Evolutionary conservation across 2,797 vertebrate species (phyloP).

Genomic region (Aeoliscus strigatus): DNA sequence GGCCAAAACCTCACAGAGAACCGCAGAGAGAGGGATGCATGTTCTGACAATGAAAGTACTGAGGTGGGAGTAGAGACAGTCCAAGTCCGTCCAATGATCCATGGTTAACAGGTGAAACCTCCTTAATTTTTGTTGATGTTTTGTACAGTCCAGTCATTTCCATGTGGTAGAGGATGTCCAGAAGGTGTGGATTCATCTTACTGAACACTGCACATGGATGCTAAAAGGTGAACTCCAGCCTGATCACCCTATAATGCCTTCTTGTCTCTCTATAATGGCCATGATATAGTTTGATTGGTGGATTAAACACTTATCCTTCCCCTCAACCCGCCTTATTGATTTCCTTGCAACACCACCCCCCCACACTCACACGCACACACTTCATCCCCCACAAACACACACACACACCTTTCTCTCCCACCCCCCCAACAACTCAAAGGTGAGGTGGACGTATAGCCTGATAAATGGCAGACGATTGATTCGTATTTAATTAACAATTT

Average conservation of each 20-base stretch:
- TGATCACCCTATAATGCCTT: conserved; percentile 57
- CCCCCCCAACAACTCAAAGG: conserved; percentile 56
- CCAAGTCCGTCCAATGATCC: too few species aligned
- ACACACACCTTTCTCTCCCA: conserved; percentile 20
- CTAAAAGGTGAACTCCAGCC: conserved; percentile 32
- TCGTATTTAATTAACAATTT: conserved; percentile 99
- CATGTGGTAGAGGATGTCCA: too few species aligned
- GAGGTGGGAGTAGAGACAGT: too few species aligned
- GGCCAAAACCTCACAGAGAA: too few species aligned
- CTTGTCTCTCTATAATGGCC: conserved; percentile 63
- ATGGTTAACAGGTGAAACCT: too few species aligned
- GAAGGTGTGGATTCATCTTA: neutral
- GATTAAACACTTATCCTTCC: conserved; percentile 75
- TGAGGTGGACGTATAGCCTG: conserved; percentile 78
- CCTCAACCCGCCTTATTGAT: conserved; percentile 71
- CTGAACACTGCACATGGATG: conserved; percentile 13
- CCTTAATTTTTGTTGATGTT: too few species aligned
- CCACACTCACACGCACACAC: conserved; percentile 18
- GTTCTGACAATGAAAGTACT: too few species aligned
- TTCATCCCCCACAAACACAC: conserved; percentile 10
- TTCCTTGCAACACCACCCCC: conserved; percentile 28
- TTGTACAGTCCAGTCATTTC: too few species aligned
- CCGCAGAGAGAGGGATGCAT: too few species aligned
- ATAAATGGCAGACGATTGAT: conserved; percentile 92
- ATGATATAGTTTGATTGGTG: conserved; percentile 74